These are phyloP conservation scores for Magallana gigas DNA, from an alignment of 1,140 invertebrate species.

Conservation along the genomic window DNA sequence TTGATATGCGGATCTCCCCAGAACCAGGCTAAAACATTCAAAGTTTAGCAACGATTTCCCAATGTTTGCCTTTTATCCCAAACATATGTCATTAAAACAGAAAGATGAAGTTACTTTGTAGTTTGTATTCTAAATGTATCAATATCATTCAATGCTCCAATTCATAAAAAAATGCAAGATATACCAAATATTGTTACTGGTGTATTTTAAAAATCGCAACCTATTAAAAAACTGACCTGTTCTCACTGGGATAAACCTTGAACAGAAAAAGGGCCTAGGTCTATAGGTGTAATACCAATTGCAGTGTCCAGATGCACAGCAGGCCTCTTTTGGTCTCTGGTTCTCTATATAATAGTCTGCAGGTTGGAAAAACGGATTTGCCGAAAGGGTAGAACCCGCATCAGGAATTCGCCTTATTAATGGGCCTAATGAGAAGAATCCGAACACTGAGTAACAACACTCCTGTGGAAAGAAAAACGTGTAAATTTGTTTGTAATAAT, in stretches of 20 bases:
- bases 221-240: neutral
- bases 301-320: neutral
- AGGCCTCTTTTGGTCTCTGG: neutral
- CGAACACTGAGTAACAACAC: neutral
- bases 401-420: neutral
- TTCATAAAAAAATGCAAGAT: too few species aligned
- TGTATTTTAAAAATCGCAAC: too few species aligned
- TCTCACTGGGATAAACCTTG: neutral
- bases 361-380: conserved; percentile 17
- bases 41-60: too few species aligned
- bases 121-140: too few species aligned
- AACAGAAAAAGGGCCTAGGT: neutral
- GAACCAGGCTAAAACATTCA: conserved; percentile 30
- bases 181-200: too few species aligned
- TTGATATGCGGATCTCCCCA: conserved; percentile 59
- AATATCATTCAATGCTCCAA: too few species aligned
- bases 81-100: too few species aligned
- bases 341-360: conserved; percentile 5
- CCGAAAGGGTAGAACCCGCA: neutral
- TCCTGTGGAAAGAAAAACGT: neutral
- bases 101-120: too few species aligned
- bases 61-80: too few species aligned
- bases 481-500: too few species aligned
- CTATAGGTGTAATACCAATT: neutral
- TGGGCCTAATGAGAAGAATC: neutral